A percentile compares a stretch with the other conserved stretches of the same genome.
Evolutionary conservation across 2,113 vertebrate species (phyloP).

Genomic region (Rhabdornis inornatus): DNA sequence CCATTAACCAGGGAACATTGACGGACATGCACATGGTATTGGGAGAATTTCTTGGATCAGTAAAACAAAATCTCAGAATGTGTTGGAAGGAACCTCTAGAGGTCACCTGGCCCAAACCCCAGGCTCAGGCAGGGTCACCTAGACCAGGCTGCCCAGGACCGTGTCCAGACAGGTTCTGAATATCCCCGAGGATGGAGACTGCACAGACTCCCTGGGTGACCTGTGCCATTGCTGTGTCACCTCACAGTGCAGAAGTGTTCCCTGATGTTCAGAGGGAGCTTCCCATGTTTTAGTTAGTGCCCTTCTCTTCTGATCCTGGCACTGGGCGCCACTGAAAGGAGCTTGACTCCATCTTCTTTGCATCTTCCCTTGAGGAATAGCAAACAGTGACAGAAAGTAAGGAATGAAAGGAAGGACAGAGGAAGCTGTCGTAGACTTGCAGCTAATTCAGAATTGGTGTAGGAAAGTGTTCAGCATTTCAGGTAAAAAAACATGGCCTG

Average conservation of each 20-base stretch:
- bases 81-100: neutral
- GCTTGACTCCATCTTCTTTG: neutral
- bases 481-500: neutral
- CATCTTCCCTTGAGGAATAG: neutral
- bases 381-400: neutral
- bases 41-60: neutral
- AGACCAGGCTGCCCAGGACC: neutral
- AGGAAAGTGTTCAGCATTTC: neutral
- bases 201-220: neutral
- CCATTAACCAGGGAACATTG: neutral
- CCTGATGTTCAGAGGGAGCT: neutral
- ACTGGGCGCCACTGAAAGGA: neutral
- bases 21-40: accelerated
- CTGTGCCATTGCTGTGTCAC: neutral
- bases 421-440: neutral
- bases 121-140: neutral
- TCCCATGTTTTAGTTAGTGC: neutral
- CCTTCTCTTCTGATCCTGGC: neutral
- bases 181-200: neutral
- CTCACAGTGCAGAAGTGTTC: neutral
- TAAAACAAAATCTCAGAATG: neutral
- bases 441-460: neutral
- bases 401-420: neutral
- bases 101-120: neutral
- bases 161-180: neutral